Evolutionary conservation across 2,888 invertebrate genomes (phyloP).

Genomic region (Zonitis immaculata): DNA sequence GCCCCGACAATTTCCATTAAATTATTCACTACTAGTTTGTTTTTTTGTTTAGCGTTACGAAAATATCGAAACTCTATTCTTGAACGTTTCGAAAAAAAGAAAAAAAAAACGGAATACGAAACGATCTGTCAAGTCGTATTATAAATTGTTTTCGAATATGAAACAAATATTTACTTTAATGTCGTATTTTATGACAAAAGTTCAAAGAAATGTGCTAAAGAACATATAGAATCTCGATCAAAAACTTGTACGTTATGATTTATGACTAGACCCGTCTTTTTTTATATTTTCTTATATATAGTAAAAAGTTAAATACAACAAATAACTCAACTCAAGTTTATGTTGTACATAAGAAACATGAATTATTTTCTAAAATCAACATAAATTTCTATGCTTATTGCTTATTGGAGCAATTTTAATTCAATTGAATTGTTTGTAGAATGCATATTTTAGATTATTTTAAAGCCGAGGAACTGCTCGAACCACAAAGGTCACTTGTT

Average conservation of each 20-base stretch:
- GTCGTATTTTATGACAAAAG: slow-evolving; percentile 18
- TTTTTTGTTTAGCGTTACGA: too few relatives aligned
- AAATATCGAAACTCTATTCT: too few relatives aligned
- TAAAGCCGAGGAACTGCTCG: slow-evolving; percentile 23
- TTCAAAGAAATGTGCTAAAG: slow-evolving; percentile 22
- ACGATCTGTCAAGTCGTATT: slow-evolving; percentile 17
- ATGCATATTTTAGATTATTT: slow-evolving; percentile 34
- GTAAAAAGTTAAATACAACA: slow-evolving; percentile 20
- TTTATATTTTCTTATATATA: slow-evolving; percentile 17
- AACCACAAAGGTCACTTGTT: slow-evolving; percentile 26
- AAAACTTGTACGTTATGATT: slow-evolving; percentile 21
- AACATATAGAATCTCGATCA: slow-evolving; percentile 11
- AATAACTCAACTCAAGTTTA: slow-evolving; percentile 10
- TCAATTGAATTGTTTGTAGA: too few relatives aligned
- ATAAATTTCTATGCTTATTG: too few relatives aligned
- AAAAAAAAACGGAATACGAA: slow-evolving; percentile 8
- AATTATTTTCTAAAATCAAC: too few relatives aligned
- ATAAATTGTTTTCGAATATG: slow-evolving; percentile 24
- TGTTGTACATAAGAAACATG: slow-evolving; percentile 5
- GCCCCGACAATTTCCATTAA: slow-evolving; percentile 8
- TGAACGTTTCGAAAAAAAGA: neutral
- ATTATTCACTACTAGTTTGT: too few relatives aligned
- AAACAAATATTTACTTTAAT: slow-evolving; percentile 22
- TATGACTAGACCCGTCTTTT: slow-evolving; percentile 20
- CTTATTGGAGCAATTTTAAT: too few relatives aligned